Evolutionary conservation across 2,888 invertebrate species (phyloP).

Genomic region (Cistogaster globosa): DNA sequence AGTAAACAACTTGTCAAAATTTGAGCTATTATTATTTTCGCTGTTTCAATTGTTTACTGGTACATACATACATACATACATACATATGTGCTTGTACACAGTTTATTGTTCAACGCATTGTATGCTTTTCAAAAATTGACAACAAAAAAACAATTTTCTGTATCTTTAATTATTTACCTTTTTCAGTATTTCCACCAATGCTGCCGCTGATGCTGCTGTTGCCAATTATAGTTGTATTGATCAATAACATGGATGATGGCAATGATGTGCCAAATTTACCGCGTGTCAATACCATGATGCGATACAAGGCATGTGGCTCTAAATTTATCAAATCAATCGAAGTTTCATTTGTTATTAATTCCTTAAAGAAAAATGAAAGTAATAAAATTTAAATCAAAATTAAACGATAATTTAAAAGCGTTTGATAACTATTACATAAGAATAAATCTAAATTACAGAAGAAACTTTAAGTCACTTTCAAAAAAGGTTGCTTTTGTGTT

Average conservation of each 20-base stretch:
- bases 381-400: neutral
- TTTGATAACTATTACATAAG: too few relatives aligned
- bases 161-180: constrained; percentile 74
- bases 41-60: too few relatives aligned
- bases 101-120: too few relatives aligned
- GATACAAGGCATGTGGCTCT: constrained; percentile 88
- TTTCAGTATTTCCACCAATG: constrained; percentile 60
- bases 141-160: neutral
- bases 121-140: too few relatives aligned
- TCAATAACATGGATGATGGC: constrained; percentile 90
- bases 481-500: neutral
- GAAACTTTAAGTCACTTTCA: neutral
- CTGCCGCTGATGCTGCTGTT: constrained; percentile 32
- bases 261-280: constrained; percentile 91
- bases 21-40: too few relatives aligned
- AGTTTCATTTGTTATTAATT: constrained; percentile 88
- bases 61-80: too few relatives aligned
- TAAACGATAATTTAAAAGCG: neutral
- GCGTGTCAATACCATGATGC: constrained; percentile 90
- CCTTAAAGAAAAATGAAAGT: constrained; percentile 83
- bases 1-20: too few relatives aligned
- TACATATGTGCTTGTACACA: too few relatives aligned
- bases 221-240: constrained; percentile 86
- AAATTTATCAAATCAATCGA: constrained; percentile 86
- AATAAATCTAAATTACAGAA: too few relatives aligned